Conservation (phyloP, 2,888 invertebrate genomes). For the Brachyptera risi region DNA sequence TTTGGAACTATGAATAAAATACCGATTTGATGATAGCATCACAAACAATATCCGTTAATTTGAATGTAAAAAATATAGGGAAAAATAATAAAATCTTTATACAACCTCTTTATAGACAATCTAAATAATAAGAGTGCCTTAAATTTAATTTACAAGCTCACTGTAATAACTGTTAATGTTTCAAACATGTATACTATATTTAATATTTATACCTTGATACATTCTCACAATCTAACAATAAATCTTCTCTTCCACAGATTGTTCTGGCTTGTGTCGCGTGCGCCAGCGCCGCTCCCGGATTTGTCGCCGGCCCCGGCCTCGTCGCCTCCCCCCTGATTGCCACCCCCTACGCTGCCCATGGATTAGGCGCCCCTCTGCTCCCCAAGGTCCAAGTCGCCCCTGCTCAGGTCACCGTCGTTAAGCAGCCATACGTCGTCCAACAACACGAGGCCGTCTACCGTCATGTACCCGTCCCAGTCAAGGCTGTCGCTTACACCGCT, state of each 20-base stretch:
- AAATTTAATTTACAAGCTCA: background rate
- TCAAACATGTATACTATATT: background rate
- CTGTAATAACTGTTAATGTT: background rate
- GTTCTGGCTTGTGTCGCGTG: constrained; percentile 18
- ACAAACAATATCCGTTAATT: too few relatives aligned
- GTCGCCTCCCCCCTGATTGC: constrained; percentile 28
- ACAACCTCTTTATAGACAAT: too few relatives aligned
- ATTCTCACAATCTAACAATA: background rate
- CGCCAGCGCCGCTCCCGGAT: constrained; percentile 21
- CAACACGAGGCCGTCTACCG: constrained; percentile 39
- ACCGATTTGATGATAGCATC: too few relatives aligned
- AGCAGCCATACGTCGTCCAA: constrained; percentile 40
- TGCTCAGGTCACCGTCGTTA: constrained; percentile 41
- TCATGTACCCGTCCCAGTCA: constrained; percentile 35
- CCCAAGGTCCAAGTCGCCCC: constrained; percentile 40
- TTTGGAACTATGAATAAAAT: too few relatives aligned
- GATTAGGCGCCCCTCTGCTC: constrained; percentile 38
- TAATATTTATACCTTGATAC: background rate
- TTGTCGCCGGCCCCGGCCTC: background rate
- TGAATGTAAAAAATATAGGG: too few relatives aligned
- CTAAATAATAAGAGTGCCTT: background rate
- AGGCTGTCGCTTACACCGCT: constrained; percentile 37
- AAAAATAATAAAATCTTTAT: too few relatives aligned
- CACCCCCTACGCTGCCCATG: too few relatives aligned
- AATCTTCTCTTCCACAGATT: background rate